A percentile compares a stretch with the other conserved stretches of the same genome.
Conservation (phyloP, 1,140 invertebrate species). For the Camponotus floridanus region DNA sequence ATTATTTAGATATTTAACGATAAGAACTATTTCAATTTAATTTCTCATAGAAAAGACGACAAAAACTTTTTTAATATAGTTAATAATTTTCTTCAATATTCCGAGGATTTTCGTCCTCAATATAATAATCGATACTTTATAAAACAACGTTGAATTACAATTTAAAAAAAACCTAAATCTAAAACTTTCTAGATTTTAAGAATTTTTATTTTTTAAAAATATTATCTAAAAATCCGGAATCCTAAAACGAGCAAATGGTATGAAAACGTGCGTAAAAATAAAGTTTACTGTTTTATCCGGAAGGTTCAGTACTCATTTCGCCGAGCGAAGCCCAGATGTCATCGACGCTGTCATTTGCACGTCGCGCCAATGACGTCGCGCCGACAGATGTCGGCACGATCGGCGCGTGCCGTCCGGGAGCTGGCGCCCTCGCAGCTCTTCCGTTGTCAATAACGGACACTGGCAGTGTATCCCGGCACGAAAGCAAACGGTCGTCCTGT, state of each 20-base stretch:
- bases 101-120: no score
- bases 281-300: background rate
- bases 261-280: background rate
- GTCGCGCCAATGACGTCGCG: no score
- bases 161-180: no score
- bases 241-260: background rate
- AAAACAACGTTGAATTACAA: no score
- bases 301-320: background rate
- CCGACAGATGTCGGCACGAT: constrained; percentile 66
- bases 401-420: constrained; percentile 64
- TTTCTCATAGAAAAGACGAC: background rate
- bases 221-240: no score
- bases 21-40: background rate
- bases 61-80: no score
- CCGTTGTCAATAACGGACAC: constrained; percentile 83
- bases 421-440: constrained; percentile 77
- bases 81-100: no score
- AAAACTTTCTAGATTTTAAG: no score
- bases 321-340: background rate
- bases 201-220: no score
- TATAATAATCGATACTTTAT: no score
- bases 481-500: constrained; percentile 72
- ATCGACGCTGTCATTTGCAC: background rate
- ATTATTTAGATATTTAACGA: constrained; percentile 17
- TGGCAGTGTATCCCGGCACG: constrained; percentile 77